These are phyloP conservation scores for Drosophila nigritarsus DNA, from an alignment of 2,888 invertebrate species.

Conservation along the genomic window DNA sequence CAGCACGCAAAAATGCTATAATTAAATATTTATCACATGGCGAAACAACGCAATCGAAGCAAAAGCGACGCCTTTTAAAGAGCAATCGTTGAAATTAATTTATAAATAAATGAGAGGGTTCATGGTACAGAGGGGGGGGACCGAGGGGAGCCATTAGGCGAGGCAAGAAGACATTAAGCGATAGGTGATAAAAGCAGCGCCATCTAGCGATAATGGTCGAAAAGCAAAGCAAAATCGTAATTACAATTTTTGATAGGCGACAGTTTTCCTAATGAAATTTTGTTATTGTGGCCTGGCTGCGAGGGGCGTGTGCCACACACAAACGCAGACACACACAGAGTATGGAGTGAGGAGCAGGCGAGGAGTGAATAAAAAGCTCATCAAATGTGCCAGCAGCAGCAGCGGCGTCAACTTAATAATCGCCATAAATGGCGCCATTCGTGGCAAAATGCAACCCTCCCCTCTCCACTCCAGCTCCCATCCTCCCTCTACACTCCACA, in stretches of 20 bases:
- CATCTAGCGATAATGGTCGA: conserved; percentile 37
- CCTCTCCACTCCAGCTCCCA: not conserved
- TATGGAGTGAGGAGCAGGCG: not conserved
- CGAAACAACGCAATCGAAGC: conserved; percentile 12
- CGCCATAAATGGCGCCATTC: conserved; percentile 75
- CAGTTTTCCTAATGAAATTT: conserved; percentile 39
- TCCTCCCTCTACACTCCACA: not conserved
- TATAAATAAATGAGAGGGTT: conserved; percentile 58
- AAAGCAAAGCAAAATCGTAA: conserved; percentile 28
- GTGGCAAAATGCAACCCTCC: conserved; percentile 22
- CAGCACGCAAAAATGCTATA: conserved; percentile 52
- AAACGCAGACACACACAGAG: not conserved
- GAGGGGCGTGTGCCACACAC: conserved; percentile 37
- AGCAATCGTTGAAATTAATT: conserved; percentile 39
- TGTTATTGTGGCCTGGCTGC: conserved; percentile 1
- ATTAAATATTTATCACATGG: conserved; percentile 48
- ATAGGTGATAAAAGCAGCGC: conserved; percentile 41
- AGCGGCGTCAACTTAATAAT: conserved; percentile 59
- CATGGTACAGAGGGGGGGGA: too few relatives aligned
- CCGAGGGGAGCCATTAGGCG: conserved; percentile 2
- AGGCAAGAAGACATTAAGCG: conserved; percentile 28
- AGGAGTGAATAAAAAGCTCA: conserved; percentile 36
- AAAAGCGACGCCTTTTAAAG: conserved; percentile 20
- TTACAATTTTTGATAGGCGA: conserved; percentile 51
- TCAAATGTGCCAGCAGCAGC: conserved; percentile 43